These are phyloP conservation scores for Neogale vison DNA, from an alignment of 2,113 vertebrate species.

Conservation along the genomic window DNA sequence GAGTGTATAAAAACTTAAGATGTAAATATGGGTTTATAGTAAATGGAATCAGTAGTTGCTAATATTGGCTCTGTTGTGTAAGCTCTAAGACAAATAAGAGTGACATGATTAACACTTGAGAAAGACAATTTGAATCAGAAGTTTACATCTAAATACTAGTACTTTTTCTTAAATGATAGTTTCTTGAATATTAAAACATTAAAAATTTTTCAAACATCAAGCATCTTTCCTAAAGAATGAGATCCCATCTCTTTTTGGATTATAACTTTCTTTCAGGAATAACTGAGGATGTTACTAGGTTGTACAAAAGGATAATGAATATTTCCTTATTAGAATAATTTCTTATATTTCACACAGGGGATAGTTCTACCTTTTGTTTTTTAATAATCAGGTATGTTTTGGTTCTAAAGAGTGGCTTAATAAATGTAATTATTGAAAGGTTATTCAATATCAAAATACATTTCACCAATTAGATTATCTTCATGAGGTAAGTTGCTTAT, in stretches of 20 bases:
- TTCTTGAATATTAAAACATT: slow-evolving; percentile 42
- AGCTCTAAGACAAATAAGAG: neutral
- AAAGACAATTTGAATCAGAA: slow-evolving; percentile 24
- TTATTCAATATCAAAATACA: slow-evolving; percentile 17
- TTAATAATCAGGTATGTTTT: slow-evolving; percentile 50
- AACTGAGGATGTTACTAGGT: slow-evolving; percentile 21
- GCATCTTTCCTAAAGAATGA: slow-evolving; percentile 24
- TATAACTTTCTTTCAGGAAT: slow-evolving; percentile 9
- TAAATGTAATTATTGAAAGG: slow-evolving; percentile 43
- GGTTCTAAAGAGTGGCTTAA: slow-evolving; percentile 56
- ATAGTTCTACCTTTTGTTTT: slow-evolving; percentile 22
- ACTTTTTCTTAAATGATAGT: slow-evolving; percentile 17
- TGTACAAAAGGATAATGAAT: slow-evolving; percentile 32
- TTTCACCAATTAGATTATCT: slow-evolving; percentile 55
- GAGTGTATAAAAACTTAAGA: neutral
- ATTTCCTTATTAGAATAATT: slow-evolving; percentile 28
- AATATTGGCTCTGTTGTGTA: neutral
- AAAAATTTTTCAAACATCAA: neutral
- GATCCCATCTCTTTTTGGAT: neutral
- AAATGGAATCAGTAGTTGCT: slow-evolving; percentile 36
- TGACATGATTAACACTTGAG: slow-evolving; percentile 39
- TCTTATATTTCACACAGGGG: neutral
- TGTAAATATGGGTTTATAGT: slow-evolving; percentile 28
- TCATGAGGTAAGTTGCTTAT: slow-evolving; percentile 72
- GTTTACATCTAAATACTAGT: neutral